phyloP scores from a whole-genome alignment of 2,113 vertebrate species.

The Globicephala melas region DNA sequence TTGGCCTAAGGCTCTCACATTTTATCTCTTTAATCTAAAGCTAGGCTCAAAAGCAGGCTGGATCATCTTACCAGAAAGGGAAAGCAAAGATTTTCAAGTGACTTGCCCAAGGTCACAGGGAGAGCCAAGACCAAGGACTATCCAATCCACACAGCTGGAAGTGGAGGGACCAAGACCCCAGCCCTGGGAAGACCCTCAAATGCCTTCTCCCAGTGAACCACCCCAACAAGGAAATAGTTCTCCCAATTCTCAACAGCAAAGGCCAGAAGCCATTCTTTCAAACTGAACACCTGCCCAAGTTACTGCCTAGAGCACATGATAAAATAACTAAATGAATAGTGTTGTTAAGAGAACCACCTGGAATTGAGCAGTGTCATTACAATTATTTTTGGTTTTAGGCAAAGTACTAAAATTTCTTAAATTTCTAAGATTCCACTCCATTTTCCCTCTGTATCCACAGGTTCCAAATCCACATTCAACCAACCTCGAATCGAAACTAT shows the following conservation, averaged over 20 bases:
- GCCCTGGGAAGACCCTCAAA: neutral
- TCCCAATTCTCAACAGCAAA: neutral
- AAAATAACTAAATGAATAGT: neutral
- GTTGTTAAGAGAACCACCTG: neutral
- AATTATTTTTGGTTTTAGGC: neutral
- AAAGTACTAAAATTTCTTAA: conserved; percentile 23
- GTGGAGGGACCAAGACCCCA: neutral
- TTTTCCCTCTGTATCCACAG: neutral
- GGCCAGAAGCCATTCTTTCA: neutral
- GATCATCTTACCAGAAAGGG: neutral
- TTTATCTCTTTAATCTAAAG: conserved; percentile 35
- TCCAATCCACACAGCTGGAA: neutral
- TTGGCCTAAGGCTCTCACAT: neutral
- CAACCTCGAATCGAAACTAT: neutral
- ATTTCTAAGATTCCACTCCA: neutral
- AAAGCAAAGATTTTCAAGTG: neutral
- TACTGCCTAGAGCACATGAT: neutral
- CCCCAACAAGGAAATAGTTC: neutral
- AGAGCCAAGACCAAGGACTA: neutral
- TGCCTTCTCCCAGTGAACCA: neutral
- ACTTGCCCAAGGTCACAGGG: neutral
- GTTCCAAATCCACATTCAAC: neutral
- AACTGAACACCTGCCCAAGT: neutral
- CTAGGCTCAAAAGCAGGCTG: neutral
- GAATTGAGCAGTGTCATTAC: neutral